These are phyloP conservation scores for Cochlearius cochlearius DNA, from an alignment of 2,113 vertebrate genomes.

Conservation along the genomic window DNA sequence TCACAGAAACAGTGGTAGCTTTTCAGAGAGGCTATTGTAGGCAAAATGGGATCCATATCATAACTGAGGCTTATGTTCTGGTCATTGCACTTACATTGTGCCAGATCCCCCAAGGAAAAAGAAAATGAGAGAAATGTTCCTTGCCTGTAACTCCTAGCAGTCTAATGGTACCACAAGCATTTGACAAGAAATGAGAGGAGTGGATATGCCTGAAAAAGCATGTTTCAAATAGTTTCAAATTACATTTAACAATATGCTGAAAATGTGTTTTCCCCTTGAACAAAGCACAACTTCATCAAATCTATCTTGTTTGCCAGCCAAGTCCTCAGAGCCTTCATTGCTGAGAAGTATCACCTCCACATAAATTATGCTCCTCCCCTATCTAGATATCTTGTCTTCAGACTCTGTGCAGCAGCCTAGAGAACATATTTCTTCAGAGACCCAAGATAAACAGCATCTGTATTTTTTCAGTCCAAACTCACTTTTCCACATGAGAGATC, in stretches of 20 bases:
- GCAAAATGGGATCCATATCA: background rate
- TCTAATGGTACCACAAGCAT: background rate
- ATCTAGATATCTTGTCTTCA: background rate
- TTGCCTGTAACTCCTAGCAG: background rate
- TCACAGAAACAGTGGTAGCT: background rate
- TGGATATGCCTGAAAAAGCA: background rate
- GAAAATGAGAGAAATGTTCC: background rate
- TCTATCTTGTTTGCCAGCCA: background rate
- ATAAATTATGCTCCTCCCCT: background rate
- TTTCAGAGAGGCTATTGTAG: background rate
- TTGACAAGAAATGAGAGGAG: background rate
- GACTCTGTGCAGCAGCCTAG: background rate
- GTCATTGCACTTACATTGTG: background rate
- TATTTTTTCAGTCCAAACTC: background rate
- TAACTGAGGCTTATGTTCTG: background rate
- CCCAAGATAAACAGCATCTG: background rate
- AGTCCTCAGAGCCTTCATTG: background rate
- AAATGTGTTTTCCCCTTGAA: background rate
- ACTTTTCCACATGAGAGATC: background rate
- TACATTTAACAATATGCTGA: background rate
- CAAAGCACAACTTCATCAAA: background rate
- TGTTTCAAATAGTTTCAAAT: background rate
- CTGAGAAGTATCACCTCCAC: background rate
- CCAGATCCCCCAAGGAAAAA: background rate
- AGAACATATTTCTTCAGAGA: background rate